Conservation (phyloP, 2,113 vertebrate species). For the Calypte anna region DNA sequence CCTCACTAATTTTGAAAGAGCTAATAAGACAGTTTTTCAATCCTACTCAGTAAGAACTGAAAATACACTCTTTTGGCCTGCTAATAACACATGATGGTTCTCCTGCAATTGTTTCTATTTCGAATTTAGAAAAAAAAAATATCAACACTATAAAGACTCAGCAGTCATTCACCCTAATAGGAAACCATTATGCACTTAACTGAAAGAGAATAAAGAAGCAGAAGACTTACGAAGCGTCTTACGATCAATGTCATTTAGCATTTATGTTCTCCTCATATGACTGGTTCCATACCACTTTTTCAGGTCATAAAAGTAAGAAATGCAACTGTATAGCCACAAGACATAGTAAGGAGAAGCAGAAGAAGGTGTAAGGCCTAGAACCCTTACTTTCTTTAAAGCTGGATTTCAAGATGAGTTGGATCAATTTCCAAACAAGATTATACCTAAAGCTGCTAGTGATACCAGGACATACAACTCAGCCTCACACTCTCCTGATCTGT, state of each 20-base stretch:
- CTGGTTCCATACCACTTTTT: neutral
- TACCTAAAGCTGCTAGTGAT: neutral
- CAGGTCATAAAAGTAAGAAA: neutral
- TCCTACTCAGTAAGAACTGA: neutral
- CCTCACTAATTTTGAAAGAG: neutral
- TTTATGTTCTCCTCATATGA: neutral
- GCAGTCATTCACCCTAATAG: neutral
- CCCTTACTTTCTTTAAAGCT: neutral
- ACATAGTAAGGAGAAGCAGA: neutral
- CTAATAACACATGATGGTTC: neutral
- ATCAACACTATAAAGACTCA: neutral
- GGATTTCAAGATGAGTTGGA: neutral
- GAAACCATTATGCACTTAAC: neutral
- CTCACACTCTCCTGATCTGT: neutral
- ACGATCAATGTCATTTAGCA: neutral
- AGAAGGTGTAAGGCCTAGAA: neutral
- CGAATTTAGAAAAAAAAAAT: neutral
- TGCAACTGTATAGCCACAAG: neutral
- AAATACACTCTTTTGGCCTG: neutral
- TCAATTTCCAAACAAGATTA: constrained; percentile 44
- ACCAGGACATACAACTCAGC: neutral
- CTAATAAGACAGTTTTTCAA: neutral
- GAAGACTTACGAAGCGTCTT: neutral
- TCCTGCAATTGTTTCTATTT: neutral
- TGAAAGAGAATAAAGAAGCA: neutral